Conservation (phyloP, 2,113 vertebrate genomes). For the Sula dactylatra region DNA sequence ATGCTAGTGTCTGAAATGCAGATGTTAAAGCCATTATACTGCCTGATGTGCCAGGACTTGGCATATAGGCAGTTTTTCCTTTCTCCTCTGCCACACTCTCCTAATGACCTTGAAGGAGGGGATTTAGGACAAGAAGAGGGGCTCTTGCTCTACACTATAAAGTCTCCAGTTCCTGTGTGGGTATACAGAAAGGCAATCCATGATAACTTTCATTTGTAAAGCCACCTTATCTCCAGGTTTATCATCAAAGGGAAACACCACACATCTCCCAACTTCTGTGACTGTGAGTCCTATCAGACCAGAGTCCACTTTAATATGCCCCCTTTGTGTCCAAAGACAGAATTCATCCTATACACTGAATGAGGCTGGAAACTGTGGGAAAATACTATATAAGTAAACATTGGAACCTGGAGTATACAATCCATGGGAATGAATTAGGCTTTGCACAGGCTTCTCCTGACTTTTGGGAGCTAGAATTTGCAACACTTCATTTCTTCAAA, state of each 20-base stretch:
- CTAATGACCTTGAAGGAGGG: neutral
- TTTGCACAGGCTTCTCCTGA: neutral
- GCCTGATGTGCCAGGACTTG: neutral
- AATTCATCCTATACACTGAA: neutral
- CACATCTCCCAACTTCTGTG: neutral
- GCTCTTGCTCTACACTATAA: neutral
- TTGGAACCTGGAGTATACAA: neutral
- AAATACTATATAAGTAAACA: neutral
- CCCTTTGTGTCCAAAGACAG: neutral
- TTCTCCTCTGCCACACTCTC: neutral
- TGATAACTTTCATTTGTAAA: neutral
- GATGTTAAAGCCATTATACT: neutral
- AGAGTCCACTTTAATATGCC: neutral
- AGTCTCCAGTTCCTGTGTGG: neutral
- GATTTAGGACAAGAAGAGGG: neutral
- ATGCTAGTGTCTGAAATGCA: neutral
- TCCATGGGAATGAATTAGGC: neutral
- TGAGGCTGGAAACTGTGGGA: neutral
- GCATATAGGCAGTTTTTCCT: neutral
- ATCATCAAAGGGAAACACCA: neutral
- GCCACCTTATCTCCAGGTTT: neutral
- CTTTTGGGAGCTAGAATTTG: neutral
- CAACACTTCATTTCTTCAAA: neutral
- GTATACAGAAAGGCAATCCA: neutral
- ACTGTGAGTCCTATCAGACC: neutral